Evolutionary conservation across 2,888 invertebrate species (phyloP), one percentile per base, ranked within the genome.

Genomic region (Chydorus sphaericus): DNA sequence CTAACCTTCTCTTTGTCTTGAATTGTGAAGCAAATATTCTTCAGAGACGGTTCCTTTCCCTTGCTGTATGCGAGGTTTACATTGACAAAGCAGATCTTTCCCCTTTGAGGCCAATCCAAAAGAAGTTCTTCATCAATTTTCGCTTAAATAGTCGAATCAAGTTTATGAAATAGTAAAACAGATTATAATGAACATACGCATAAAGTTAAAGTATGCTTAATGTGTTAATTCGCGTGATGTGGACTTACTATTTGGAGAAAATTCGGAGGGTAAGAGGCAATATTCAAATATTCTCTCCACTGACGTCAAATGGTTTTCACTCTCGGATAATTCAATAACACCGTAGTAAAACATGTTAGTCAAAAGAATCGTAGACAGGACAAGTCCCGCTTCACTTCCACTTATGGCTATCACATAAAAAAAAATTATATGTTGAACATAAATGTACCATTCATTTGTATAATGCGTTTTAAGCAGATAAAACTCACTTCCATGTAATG

Each of bases 261-360:
- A 77, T 69, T 90, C 89, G 39, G 81, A 75, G 0, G 83, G 81
- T 28, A 90, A 68, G 16, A 80, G 73, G 1, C 82, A 80, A 68
- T 86, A 90, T 66, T 89, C 85, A 23, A 85, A 67, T 2, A 90
- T 80, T 53, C 90, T 78, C 70, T 96, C 94, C 0, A 94, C 93
- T 5, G 87, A 83, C 3, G 86, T 89, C 87, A 90, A 86, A 61
- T 83, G 84, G 66, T 87, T 89, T 67, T 82, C 86, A 8, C 87
- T 69, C 68, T 93, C 92, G 0, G 91, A 87, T 62, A 89, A 88
- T 69, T 93, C 92, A 8, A 92, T 74, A 80, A 93, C 88, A 28
- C 89, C 90, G 89, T 90, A 94, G 66, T 77, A 76, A 62, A 77
- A 71, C 66, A 73, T 67, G 63, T 73, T 70, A 61, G 74, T 48